Evolutionary conservation across 2,113 vertebrate species (phyloP), one percentile per base, ranked within the genome.

Genomic region (Pseudorectes ferrugineus): DNA sequence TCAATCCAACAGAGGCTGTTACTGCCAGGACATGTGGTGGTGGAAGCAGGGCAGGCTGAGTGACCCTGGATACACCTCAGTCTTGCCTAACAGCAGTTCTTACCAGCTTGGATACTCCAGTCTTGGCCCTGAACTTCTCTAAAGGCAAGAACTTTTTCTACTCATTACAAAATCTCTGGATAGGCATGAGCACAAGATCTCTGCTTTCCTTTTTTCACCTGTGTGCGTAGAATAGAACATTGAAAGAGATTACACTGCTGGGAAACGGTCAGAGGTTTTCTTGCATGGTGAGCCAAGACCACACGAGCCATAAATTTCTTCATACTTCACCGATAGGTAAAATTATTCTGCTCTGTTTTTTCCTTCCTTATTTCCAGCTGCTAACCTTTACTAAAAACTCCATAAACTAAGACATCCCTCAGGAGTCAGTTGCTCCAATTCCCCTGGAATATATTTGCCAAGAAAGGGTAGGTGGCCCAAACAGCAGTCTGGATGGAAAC

Each of bases 371-470:
- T 73, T 89, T 88, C 33, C 67, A 93, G 70, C 81, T 91, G 58
- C 54, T 77, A 89, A 91, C 26, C 74, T 85, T 76, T 77, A 73
- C 26, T 85, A 79, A 82, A 94, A 90, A 12, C 35, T 70, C 54
- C 29, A 38, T 52, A 88, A 95, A 62, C 54, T 40, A 78, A 93
- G 40, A 43, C 13, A 74, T 67, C 57, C 81, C 62, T 62, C 55
- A 80, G 67, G 57, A 91, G 24, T 89, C 17, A 70, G 31, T 62
- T 81, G 77, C 49, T 91, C 59, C 74, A 91, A 72, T 92, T 96
- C 26, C 51, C 33, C 17, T 1, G 0, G 43, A 93, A 71, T 52
- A 4, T 40, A 79, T 92, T 76, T 76, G 29, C 38, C 80, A 87
- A 84, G 65, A 78, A 81, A 58, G 29, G 66, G 55, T 81, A 92